A percentile compares a stretch with the other conserved stretches of the same genome.
phyloP scores from a whole-genome alignment of 2,113 vertebrate species.

The Craseonycteris thonglongyai region DNA sequence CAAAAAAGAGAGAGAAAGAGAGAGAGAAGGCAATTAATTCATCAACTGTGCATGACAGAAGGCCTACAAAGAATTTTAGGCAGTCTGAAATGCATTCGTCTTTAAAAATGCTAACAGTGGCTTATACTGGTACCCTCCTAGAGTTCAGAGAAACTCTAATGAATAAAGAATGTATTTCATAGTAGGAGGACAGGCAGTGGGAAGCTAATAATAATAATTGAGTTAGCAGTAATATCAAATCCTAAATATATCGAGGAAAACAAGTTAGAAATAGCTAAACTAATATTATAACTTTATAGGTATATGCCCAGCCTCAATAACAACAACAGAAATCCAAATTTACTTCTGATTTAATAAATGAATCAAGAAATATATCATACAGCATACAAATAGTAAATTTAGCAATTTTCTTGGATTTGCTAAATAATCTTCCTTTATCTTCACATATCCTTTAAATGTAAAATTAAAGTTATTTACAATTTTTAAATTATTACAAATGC shows the following conservation, averaged over 20 bases:
- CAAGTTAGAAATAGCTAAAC: not conserved
- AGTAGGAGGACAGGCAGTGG: not conserved
- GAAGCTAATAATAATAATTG: not conserved
- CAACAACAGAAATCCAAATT: not conserved
- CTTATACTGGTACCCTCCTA: constrained; percentile 10
- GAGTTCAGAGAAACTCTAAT: constrained; percentile 34
- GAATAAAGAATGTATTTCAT: constrained; percentile 39
- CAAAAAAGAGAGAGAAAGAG: not conserved
- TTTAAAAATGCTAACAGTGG: constrained; percentile 43
- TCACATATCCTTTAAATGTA: not conserved
- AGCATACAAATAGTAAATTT: not conserved
- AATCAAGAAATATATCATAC: not conserved
- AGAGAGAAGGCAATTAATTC: not conserved
- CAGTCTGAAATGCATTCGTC: constrained; percentile 14
- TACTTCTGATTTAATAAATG: constrained; percentile 20
- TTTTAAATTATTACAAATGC: constrained; percentile 5
- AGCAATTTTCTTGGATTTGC: constrained; percentile 4
- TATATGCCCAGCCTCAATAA: not conserved
- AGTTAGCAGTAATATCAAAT: not conserved
- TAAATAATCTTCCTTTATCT: constrained; percentile 32
- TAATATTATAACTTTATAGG: not conserved
- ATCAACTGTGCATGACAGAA: not conserved
- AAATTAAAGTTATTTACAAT: not conserved
- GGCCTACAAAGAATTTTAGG: not conserved
- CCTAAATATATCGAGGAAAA: not conserved